phyloP scores from a whole-genome alignment of 2,888 invertebrate genomes.

The Trimorus sp. region DNA sequence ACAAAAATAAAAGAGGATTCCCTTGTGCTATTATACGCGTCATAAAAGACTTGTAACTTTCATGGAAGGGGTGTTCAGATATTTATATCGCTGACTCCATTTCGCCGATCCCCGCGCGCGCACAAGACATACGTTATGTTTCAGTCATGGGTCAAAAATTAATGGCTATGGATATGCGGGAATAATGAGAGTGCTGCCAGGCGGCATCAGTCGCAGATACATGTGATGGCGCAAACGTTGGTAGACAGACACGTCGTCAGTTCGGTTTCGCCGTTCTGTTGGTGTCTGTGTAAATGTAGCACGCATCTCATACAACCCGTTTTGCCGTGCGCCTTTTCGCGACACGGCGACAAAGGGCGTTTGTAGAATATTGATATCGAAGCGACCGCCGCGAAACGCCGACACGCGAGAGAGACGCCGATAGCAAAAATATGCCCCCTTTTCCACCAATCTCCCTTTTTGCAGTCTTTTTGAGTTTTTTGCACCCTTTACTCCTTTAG shows the following conservation, averaged over 20 bases:
- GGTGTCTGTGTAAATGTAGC: conserved; percentile 64
- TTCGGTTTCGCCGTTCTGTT: conserved; percentile 65
- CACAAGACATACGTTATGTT: conserved; percentile 66
- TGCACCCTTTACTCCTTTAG: conserved; percentile 56
- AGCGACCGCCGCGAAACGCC: conserved; percentile 69
- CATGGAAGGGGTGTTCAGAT: conserved; percentile 61
- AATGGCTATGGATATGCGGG: conserved; percentile 71
- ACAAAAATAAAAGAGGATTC: conserved; percentile 57
- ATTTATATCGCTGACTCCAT: conserved; percentile 67
- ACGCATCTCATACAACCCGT: conserved; percentile 64
- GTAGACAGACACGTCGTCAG: conserved; percentile 66
- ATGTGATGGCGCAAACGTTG: conserved; percentile 63
- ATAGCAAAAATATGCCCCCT: conserved; percentile 67
- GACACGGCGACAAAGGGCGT: conserved; percentile 77
- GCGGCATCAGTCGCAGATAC: conserved; percentile 67
- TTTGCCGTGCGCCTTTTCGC: conserved; percentile 76
- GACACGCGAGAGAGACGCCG: conserved; percentile 71
- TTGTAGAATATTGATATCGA: conserved; percentile 82
- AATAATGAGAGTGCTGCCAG: conserved; percentile 77
- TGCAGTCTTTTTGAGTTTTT: conserved; percentile 49
- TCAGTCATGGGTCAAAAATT: conserved; percentile 73
- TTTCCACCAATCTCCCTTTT: conserved; percentile 64
- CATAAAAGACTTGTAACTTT: conserved; percentile 65
- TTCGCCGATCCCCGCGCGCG: conserved; percentile 61
- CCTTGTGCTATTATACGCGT: conserved; percentile 63